Conservation (phyloP, 2,113 vertebrate genomes). For the Ophthalmolycus amberensis region DNA sequence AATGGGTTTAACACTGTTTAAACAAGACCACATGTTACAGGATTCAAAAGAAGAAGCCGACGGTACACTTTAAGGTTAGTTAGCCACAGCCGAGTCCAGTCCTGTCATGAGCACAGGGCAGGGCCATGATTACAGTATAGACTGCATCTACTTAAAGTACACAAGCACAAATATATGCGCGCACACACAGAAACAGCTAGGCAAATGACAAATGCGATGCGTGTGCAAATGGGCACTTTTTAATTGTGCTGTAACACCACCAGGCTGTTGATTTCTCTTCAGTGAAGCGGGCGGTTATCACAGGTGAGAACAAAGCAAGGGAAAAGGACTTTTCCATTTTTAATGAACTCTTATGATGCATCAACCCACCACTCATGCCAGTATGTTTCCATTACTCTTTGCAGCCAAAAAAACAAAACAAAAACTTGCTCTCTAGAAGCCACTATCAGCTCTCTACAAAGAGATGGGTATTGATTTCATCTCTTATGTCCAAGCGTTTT, state of each 20-base stretch:
- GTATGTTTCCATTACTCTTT: constrained; percentile 56
- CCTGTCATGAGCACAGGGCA: constrained; percentile 53
- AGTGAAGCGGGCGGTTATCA: constrained; percentile 62
- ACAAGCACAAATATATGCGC: not conserved
- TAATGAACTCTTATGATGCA: constrained; percentile 56
- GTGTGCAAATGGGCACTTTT: constrained; percentile 24
- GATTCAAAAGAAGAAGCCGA: constrained; percentile 27
- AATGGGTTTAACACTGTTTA: not conserved
- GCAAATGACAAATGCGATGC: not conserved
- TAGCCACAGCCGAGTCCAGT: constrained; percentile 43
- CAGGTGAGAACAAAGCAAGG: constrained; percentile 71
- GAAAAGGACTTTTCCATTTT: constrained; percentile 49
- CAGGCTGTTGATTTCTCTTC: constrained; percentile 39
- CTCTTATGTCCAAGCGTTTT: not conserved
- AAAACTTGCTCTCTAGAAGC: constrained; percentile 48
- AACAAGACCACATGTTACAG: constrained; percentile 31
- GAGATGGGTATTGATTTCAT: constrained; percentile 51
- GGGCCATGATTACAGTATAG: constrained; percentile 55
- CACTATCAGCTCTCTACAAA: constrained; percentile 24
- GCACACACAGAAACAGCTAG: constrained; percentile 8
- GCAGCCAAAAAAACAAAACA: constrained; percentile 11
- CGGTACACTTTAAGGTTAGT: constrained; percentile 38
- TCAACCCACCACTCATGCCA: constrained; percentile 30
- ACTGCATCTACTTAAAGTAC: constrained; percentile 2
- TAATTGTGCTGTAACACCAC: constrained; percentile 47